These are phyloP conservation scores for Melanerpes formicivorus DNA, from an alignment of 2,113 vertebrate species.

Conservation along the genomic window DNA sequence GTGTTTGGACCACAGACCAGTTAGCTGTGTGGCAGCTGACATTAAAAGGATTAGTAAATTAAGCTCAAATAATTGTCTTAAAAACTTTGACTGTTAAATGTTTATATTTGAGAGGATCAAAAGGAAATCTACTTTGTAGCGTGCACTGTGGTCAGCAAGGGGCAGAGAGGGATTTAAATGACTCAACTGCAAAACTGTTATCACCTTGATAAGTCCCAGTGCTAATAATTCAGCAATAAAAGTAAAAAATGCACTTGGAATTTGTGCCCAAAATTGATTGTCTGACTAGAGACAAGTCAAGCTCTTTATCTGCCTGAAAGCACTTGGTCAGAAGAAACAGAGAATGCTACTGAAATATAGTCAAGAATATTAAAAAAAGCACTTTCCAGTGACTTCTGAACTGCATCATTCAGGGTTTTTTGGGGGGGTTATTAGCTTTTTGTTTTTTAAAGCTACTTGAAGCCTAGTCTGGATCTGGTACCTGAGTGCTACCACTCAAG, in stretches of 20 bases:
- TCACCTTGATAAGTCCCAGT: conserved; percentile 55
- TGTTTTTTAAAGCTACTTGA: background rate
- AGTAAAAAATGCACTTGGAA: conserved; percentile 42
- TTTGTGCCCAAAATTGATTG: conserved; percentile 33
- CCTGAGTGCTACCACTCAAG: background rate
- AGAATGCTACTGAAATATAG: conserved; percentile 24
- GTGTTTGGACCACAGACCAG: conserved; percentile 15
- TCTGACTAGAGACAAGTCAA: conserved; percentile 50
- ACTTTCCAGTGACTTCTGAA: conserved; percentile 9
- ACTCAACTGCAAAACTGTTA: conserved; percentile 51
- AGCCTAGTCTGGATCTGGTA: background rate
- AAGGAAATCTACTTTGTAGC: conserved; percentile 64
- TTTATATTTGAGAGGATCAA: conserved; percentile 70
- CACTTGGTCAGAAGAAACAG: conserved; percentile 31
- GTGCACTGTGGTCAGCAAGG: conserved; percentile 40
- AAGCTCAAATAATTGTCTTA: conserved; percentile 65
- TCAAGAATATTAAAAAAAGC: conserved; percentile 42
- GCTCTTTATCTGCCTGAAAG: conserved; percentile 44
- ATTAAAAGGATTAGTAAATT: conserved; percentile 62
- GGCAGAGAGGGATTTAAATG: conserved; percentile 69
- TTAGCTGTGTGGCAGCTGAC: conserved; percentile 34
- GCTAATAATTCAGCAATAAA: conserved; percentile 38
- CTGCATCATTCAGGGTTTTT: background rate
- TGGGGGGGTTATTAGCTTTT: background rate
- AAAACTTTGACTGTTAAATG: conserved; percentile 54